Percentiles rank a stretch among this genome's conserved stretches.
Conservation (phyloP, 1,140 invertebrate species). For the Druon quercuslanigerum region DNA sequence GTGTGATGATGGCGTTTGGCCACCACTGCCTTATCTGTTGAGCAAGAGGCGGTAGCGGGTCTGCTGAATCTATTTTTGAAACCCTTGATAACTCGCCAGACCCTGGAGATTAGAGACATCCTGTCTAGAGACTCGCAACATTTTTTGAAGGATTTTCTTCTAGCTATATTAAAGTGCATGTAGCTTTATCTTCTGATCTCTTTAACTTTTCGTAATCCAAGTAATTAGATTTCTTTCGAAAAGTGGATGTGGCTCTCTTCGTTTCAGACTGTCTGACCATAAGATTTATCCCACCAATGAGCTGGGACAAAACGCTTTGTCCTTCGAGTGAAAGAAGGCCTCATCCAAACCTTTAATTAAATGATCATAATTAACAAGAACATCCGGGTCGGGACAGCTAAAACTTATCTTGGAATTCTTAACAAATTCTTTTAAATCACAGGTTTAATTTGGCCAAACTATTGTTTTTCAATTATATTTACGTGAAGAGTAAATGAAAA, state of each 20-base stretch:
- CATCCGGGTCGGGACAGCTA: not conserved
- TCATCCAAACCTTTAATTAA: not conserved
- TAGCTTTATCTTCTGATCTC: not conserved
- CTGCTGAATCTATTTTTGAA: no score
- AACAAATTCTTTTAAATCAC: not conserved
- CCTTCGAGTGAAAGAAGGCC: not conserved
- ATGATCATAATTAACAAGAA: not conserved
- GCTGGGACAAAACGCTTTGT: not conserved
- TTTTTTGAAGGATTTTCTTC: not conserved
- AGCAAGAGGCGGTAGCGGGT: no score
- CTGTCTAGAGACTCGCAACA: not conserved
- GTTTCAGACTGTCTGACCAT: not conserved
- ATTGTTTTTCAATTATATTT: no score
- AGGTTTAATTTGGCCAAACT: not conserved
- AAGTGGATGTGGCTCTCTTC: not conserved
- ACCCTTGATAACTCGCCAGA: no score
- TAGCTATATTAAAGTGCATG: not conserved
- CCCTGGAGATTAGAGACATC: not conserved
- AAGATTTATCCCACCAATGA: not conserved
- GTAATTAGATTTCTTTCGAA: no score
- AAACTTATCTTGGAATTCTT: not conserved
- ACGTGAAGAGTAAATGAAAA: no score
- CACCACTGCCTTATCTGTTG: no score
- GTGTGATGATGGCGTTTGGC: no score
- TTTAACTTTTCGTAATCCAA: not conserved